phyloP scores from a whole-genome alignment of 2,888 invertebrate species.

The Petrolisthes manimaculis region DNA sequence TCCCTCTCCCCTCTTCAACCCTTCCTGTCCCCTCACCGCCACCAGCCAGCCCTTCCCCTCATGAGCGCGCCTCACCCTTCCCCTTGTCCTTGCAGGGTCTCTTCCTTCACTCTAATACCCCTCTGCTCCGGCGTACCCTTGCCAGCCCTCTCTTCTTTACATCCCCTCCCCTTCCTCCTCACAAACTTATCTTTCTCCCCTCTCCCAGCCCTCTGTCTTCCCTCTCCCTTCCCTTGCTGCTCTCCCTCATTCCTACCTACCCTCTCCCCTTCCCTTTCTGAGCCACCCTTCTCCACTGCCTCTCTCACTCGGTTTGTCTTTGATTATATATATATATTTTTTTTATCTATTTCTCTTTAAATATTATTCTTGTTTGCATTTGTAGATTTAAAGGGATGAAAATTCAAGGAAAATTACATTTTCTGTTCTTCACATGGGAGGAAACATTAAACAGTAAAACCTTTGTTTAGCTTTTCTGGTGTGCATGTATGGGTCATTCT shows the following conservation, averaged over 20 bases:
- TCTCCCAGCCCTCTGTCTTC: slow-evolving; percentile 52
- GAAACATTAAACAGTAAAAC: background rate
- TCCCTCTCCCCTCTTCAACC: background rate
- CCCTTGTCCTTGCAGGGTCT: slow-evolving; percentile 35
- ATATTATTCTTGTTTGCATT: no score
- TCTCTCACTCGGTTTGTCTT: slow-evolving; percentile 17
- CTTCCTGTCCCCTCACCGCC: slow-evolving; percentile 11
- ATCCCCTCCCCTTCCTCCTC: slow-evolving; percentile 52
- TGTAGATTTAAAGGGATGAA: no score
- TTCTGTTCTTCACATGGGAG: background rate
- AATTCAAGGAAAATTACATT: no score
- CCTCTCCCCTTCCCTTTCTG: slow-evolving; percentile 34
- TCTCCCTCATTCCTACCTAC: slow-evolving; percentile 10
- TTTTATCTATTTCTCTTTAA: slow-evolving; percentile 1
- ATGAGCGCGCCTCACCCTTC: slow-evolving; percentile 29
- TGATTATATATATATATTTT: background rate
- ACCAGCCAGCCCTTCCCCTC: background rate
- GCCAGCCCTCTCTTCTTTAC: slow-evolving; percentile 44
- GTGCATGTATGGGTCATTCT: no score
- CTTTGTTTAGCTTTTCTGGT: no score
- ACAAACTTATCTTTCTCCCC: slow-evolving; percentile 50
- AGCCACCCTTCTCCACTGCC: slow-evolving; percentile 30
- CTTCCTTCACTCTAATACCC: slow-evolving; percentile 51
- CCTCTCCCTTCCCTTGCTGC: slow-evolving; percentile 29
- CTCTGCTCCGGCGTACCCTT: slow-evolving; percentile 31